A percentile compares a stretch with the other conserved stretches of the same genome.
Evolutionary conservation across 2,113 vertebrate genomes (phyloP).

Genomic region (Candoia aspera): DNA sequence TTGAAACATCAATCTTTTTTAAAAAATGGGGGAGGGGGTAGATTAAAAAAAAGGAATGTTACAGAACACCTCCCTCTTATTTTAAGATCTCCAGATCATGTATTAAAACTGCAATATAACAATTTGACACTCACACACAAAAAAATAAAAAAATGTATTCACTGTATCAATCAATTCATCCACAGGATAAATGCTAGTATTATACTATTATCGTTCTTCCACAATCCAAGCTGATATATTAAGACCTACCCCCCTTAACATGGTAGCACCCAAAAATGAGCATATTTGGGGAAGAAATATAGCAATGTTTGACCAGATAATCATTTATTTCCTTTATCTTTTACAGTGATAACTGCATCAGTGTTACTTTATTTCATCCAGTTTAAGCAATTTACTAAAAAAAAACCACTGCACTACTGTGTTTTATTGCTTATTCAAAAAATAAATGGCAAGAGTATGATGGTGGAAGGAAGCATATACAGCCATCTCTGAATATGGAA

Average conservation of each 20-base stretch:
- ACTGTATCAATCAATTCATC: not conserved
- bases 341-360: not conserved
- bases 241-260: not conserved
- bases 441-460: not conserved
- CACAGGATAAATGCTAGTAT: not conserved
- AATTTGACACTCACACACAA: not conserved
- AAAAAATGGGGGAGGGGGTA: not conserved
- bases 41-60: not conserved
- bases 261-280: not conserved
- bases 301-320: not conserved
- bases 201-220: not conserved
- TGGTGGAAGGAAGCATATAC: not conserved
- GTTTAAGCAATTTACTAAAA: not conserved
- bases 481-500: not conserved
- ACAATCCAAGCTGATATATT: not conserved
- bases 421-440: not conserved
- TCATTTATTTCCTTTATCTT: not conserved
- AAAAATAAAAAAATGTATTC: not conserved
- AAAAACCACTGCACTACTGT: not conserved
- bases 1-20: not conserved
- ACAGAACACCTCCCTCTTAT: not conserved
- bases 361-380: slow-evolving; percentile 8
- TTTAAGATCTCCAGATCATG: not conserved
- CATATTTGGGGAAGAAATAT: not conserved
- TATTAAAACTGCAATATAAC: not conserved